Conservation (phyloP, 1,140 invertebrate genomes). For the Popillia japonica region DNA sequence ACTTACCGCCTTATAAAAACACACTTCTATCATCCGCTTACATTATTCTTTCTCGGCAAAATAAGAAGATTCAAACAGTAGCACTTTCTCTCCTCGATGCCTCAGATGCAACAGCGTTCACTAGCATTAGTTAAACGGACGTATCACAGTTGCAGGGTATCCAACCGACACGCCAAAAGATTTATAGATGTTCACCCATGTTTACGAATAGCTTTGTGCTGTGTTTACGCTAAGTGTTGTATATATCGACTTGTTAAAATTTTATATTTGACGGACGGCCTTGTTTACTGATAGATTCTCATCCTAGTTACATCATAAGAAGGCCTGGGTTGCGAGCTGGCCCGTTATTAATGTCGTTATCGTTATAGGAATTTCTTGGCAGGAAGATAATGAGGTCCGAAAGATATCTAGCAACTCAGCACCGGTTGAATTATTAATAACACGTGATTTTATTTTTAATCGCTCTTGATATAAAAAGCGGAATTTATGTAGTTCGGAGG, state of each 20-base stretch:
- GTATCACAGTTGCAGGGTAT: too few species aligned
- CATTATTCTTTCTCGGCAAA: too few species aligned
- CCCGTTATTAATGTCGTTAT: constrained; percentile 2
- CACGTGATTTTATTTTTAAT: background rate
- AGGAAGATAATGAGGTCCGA: background rate
- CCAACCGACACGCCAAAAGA: background rate
- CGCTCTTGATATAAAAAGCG: background rate
- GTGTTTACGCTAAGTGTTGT: background rate
- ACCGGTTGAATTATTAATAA: constrained; percentile 1
- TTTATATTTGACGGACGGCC: constrained; percentile 13
- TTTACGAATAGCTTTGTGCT: constrained; percentile 14
- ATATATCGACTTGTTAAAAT: constrained; percentile 8
- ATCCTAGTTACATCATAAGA: constrained; percentile 11
- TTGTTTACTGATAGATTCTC: constrained; percentile 12
- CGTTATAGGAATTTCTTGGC: background rate
- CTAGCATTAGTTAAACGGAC: too few species aligned
- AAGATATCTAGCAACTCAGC: constrained; percentile 6
- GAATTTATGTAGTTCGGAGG: background rate
- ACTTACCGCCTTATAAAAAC: too few species aligned
- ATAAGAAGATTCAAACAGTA: too few species aligned
- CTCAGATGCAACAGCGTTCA: too few species aligned
- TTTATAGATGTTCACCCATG: background rate
- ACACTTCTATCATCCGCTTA: too few species aligned
- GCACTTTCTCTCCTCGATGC: too few species aligned
- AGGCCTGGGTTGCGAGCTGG: background rate